Evolutionary conservation across 2,113 vertebrate genomes (phyloP), one percentile per base, ranked within the genome.

Genomic region (Psophia crepitans): DNA sequence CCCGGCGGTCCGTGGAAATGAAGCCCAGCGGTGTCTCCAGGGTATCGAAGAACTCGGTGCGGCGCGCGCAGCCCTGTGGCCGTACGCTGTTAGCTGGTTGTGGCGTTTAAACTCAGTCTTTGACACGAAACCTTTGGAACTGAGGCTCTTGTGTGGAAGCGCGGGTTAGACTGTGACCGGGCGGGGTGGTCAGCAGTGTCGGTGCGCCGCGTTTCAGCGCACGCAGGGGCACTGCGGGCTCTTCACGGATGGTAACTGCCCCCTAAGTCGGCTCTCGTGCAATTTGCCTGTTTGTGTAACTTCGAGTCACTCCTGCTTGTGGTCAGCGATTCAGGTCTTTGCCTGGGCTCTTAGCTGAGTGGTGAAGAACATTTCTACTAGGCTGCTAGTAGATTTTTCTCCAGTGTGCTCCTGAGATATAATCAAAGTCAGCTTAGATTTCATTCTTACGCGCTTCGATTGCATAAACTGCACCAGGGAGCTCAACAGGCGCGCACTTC

Each of bases 11-110:
- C 53, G 2, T 12, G 46, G 32, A 37, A 88, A 23, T 58, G 2
- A 64, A 46, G 16, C 30, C 54, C 20, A 9, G 26, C 44, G 24
- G 11, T 11, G 32, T 46, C 27, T 61, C 64, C 79, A 80, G 81
- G 44, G 4, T 0, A 60, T 43, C 43, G 39, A 39, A 77, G n/a
- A 22, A 2, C 2, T 7, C 0, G 0, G 0, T 4, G 57, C 22
- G 22, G 79, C 30, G 9, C 37, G 5, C 0, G 2, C 28, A 54
- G 70, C 46, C 35, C 27, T 0, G 8, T 23, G 68, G 22, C 41
- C 35, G 51, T 5, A 10, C 58, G 77, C 75, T 65, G 63, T 32
- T 44, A 7, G 22, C 53, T 63, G 20, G 46, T 82, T 26, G 5
- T 3, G 8, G 48, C 26, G 8, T 68, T 14, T 61, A 57, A 63